These are phyloP conservation scores for Auanema sp. DNA, from an alignment of 2,888 invertebrate species.

Conservation along the genomic window DNA sequence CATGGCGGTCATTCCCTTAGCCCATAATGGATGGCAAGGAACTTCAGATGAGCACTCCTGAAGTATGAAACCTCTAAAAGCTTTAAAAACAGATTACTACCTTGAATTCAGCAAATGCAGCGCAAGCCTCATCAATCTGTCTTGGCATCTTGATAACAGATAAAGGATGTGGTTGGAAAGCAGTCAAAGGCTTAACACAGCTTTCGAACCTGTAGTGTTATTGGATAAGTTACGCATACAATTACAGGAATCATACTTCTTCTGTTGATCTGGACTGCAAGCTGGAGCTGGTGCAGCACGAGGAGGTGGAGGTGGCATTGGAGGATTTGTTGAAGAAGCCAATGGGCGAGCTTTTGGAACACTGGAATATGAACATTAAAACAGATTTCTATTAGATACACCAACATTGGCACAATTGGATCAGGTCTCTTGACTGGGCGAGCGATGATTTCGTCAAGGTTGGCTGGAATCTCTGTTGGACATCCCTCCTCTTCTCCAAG, in stretches of 20 bases:
- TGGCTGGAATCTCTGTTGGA: conserved; percentile 46
- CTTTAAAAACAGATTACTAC: conserved; percentile 9
- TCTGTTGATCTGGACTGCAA: conserved; percentile 51
- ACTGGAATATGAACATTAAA: background rate
- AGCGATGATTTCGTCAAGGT: conserved; percentile 55
- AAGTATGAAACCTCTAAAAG: background rate
- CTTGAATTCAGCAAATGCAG: conserved; percentile 53
- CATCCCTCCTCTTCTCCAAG: conserved; percentile 60
- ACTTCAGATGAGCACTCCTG: conserved; percentile 31
- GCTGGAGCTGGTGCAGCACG: conserved; percentile 19
- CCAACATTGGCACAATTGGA: conserved; percentile 30
- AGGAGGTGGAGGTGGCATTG: conserved; percentile 30
- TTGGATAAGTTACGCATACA: no score
- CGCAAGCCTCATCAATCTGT: conserved; percentile 58
- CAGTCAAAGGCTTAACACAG: conserved; percentile 58
- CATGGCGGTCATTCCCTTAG: conserved; percentile 61
- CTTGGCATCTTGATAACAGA: conserved; percentile 59
- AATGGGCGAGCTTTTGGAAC: conserved; percentile 29
- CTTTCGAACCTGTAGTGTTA: conserved; percentile 46
- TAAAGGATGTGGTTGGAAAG: conserved; percentile 60
- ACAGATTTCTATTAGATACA: background rate
- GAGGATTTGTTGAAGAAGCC: conserved; percentile 26
- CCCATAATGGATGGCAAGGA: conserved; percentile 58
- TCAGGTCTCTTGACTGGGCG: conserved; percentile 45
- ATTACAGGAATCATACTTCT: no score